phyloP scores from a whole-genome alignment of 2,888 invertebrate species.

The Nephrocerus scutellatus region DNA sequence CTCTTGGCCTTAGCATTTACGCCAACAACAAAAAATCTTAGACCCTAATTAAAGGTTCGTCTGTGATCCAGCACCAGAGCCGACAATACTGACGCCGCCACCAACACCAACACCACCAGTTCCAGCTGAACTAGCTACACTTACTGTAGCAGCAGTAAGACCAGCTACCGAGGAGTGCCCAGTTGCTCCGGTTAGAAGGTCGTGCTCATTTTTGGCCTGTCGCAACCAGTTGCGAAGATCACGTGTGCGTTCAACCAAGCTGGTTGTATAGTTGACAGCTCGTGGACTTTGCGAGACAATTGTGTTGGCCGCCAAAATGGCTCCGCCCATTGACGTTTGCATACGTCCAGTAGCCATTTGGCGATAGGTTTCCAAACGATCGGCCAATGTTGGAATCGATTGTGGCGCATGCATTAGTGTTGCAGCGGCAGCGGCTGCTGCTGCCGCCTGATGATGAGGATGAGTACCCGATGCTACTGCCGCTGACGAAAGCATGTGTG shows the following conservation, averaged over 20 bases:
- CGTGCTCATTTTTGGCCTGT: slow-evolving; percentile 50
- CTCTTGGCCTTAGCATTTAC: background rate
- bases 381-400: slow-evolving; percentile 49
- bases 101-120: slow-evolving; percentile 13
- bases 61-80: slow-evolving; percentile 20
- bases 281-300: slow-evolving; percentile 45
- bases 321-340: slow-evolving; percentile 45
- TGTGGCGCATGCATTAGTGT: slow-evolving; percentile 36
- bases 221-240: slow-evolving; percentile 62
- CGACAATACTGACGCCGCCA: slow-evolving; percentile 11
- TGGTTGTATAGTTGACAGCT: slow-evolving; percentile 54
- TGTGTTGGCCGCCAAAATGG: slow-evolving; percentile 45
- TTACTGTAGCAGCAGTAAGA: slow-evolving; percentile 7
- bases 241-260: slow-evolving; percentile 58
- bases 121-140: slow-evolving; percentile 4
- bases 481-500: slow-evolving; percentile 31
- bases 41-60: slow-evolving; percentile 32
- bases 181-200: slow-evolving; percentile 32
- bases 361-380: slow-evolving; percentile 53
- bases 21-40: slow-evolving; percentile 21
- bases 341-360: slow-evolving; percentile 50
- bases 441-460: slow-evolving; percentile 2
- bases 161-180: no score
- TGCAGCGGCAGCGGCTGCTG: slow-evolving; percentile 10
- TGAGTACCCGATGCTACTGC: slow-evolving; percentile 10